Conservation (phyloP, 2,113 vertebrate genomes). For the Gallinago media region DNA sequence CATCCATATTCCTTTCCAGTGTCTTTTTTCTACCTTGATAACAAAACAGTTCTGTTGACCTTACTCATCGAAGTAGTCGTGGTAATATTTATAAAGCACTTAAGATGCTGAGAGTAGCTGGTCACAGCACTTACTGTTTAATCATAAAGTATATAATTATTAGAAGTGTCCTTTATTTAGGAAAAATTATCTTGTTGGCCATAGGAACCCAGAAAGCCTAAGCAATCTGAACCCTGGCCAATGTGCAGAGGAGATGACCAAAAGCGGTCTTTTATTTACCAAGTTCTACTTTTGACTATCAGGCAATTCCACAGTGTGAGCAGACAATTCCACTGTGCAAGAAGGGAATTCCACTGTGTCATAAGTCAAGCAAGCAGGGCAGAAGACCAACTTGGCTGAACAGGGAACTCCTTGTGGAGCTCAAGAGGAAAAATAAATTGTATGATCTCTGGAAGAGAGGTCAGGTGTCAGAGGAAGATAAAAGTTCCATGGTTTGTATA, state of each 20-base stretch:
- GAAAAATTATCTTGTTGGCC: background rate
- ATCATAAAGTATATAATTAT: background rate
- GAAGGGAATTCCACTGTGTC: background rate
- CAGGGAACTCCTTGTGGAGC: background rate
- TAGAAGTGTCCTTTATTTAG: background rate
- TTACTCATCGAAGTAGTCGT: background rate
- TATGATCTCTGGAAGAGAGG: rapidly evolving
- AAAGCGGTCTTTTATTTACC: background rate
- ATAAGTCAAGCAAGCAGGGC: background rate
- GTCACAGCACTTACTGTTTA: background rate
- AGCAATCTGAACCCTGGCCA: background rate
- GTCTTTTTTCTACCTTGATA: background rate
- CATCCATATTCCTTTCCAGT: background rate
- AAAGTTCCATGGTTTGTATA: background rate
- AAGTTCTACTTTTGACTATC: background rate
- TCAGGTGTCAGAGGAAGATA: background rate
- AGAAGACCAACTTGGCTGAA: background rate
- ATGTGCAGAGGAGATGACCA: background rate
- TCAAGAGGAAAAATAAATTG: background rate
- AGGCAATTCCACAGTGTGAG: background rate
- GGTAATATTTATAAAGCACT: background rate
- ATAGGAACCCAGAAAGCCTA: background rate
- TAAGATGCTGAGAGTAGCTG: background rate
- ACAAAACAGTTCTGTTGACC: background rate
- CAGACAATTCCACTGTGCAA: background rate